Evolutionary conservation across 2,888 invertebrate genomes (phyloP).

Genomic region (Heliconius cydno): DNA sequence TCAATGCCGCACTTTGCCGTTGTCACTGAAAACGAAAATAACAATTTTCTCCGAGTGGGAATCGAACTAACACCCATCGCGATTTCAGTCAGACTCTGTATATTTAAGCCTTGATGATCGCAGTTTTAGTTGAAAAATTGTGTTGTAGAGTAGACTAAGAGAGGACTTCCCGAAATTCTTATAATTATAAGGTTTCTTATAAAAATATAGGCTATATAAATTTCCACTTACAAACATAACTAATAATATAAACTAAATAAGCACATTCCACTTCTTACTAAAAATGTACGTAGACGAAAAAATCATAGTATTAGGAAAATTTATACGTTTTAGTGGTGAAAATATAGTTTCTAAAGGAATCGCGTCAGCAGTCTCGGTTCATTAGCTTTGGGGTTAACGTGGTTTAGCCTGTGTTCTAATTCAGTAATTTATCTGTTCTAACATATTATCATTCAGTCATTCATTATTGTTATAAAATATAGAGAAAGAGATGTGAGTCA

Average conservation of each 20-base stretch:
- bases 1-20: neutral
- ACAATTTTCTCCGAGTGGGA: neutral
- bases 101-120: neutral
- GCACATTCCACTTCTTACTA: neutral
- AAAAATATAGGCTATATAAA: no score
- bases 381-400: constrained; percentile 15
- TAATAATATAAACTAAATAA: neutral
- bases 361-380: constrained; percentile 20
- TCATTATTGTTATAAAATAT: neutral
- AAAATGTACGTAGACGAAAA: neutral
- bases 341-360: constrained; percentile 14
- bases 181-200: no score
- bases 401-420: constrained; percentile 4
- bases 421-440: constrained; percentile 10
- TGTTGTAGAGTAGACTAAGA: no score
- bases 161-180: no score
- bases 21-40: neutral
- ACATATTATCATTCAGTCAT: neutral
- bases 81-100: neutral
- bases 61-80: neutral
- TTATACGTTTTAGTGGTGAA: neutral
- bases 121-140: no score
- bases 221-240: no score
- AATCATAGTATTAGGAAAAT: neutral
- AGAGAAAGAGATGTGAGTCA: neutral